Percentiles rank a stretch among this genome's conserved stretches.
Evolutionary conservation across 1,140 invertebrate species (phyloP).

Genomic region (Drosophila azteca): DNA sequence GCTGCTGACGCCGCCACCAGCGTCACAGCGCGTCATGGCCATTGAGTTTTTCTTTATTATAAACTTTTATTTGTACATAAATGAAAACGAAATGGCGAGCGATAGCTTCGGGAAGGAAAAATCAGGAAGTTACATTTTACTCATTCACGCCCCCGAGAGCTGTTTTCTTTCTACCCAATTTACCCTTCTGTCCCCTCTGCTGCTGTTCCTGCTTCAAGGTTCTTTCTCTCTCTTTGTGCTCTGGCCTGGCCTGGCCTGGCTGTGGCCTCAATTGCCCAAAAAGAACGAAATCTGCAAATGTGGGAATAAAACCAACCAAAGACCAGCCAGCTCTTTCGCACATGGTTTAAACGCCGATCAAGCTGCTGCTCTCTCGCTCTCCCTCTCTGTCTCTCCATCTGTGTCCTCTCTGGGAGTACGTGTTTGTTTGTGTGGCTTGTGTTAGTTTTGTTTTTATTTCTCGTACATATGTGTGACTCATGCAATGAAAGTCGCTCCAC

Average conservation of each 20-base stretch:
- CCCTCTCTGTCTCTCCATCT: conserved; percentile 2
- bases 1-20: conserved; percentile 40
- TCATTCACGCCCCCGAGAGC: too few relatives aligned
- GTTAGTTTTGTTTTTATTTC: conserved; percentile 59
- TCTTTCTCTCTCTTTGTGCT: conserved; percentile 3
- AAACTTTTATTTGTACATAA: conserved; percentile 51
- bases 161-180: too few relatives aligned
- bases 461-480: conserved; percentile 62
- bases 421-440: conserved; percentile 32
- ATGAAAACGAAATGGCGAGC: conserved; percentile 55
- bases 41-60: conserved; percentile 75
- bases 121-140: conserved; percentile 47
- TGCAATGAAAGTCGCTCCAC: conserved; percentile 58
- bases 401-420: conserved; percentile 18
- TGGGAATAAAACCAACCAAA: conserved; percentile 34
- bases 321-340: conserved; percentile 8
- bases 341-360: conserved; percentile 50
- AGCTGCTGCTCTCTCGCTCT: conserved; percentile 17
- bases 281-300: conserved; percentile 23
- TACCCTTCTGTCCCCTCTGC: not conserved
- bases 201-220: conserved; percentile 34
- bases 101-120: not conserved
- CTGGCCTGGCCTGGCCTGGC: too few relatives aligned
- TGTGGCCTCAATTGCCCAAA: conserved; percentile 68
- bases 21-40: conserved; percentile 84